Evolutionary conservation across 2,888 invertebrate species (phyloP).

Genomic region (Agapostemon virescens): DNA sequence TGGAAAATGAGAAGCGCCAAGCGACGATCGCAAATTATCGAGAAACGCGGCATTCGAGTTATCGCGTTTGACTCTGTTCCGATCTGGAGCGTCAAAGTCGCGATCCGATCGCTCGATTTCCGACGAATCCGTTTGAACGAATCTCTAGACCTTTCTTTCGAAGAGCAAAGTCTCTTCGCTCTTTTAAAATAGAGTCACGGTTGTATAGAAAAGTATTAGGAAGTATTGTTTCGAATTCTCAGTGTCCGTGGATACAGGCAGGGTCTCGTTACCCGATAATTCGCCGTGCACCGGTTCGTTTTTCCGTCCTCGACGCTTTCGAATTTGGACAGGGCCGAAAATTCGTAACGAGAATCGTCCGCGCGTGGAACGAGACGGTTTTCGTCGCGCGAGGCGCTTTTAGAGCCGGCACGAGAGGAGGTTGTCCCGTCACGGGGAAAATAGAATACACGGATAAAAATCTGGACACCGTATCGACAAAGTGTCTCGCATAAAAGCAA

Average conservation of each 20-base stretch:
- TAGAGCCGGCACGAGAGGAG: neutral
- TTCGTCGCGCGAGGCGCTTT: slow-evolving; percentile 1
- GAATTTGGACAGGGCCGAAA: neutral
- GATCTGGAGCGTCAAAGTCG: too few species aligned
- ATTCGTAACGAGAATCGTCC: neutral
- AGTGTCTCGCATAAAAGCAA: slow-evolving; percentile 29
- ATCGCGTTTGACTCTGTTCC: too few species aligned
- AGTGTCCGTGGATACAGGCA: neutral
- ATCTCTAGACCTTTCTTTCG: too few species aligned
- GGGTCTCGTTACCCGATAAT: neutral
- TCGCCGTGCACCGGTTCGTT: neutral
- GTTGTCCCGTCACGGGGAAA: neutral
- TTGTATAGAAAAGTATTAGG: too few species aligned
- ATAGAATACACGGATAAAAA: slow-evolving; percentile 14
- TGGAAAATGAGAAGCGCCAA: neutral
- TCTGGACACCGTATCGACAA: slow-evolving; percentile 6
- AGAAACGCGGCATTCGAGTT: neutral
- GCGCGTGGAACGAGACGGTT: neutral
- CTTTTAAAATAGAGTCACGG: too few species aligned
- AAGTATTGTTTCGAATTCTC: neutral
- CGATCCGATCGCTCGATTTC: too few species aligned
- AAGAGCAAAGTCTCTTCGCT: too few species aligned
- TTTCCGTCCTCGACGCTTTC: neutral
- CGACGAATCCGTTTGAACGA: too few species aligned
- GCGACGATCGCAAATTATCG: neutral